Percentiles rank a stretch among this genome's conserved stretches.
phyloP scores from a whole-genome alignment of 2,797 vertebrate species.

The Amazona ochrocephala region DNA sequence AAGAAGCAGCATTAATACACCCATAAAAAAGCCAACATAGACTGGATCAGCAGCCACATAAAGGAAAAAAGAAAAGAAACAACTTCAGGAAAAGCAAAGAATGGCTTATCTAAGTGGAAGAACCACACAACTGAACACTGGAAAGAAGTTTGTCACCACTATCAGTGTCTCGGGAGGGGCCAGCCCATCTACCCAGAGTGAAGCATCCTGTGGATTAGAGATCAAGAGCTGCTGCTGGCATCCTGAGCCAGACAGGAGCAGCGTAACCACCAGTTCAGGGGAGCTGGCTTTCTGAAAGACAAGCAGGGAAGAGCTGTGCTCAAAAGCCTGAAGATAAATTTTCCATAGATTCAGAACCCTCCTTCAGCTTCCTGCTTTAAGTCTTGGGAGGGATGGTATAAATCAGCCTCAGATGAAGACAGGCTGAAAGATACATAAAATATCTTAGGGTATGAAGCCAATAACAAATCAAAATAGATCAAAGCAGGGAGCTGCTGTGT shows the following conservation, averaged over 20 bases:
- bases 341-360: background rate
- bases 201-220: background rate
- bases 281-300: background rate
- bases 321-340: background rate
- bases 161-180: background rate
- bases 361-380: background rate
- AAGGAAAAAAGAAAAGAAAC: background rate
- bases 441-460: background rate
- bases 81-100: constrained; percentile 12
- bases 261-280: accelerated
- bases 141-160: background rate
- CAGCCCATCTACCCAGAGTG: background rate
- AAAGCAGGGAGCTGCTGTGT: background rate
- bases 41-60: background rate
- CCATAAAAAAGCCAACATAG: background rate
- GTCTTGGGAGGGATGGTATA: background rate
- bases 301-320: background rate
- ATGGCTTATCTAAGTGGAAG: constrained; percentile 3
- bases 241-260: background rate
- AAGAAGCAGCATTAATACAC: background rate
- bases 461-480: background rate
- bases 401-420: background rate
- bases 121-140: background rate
- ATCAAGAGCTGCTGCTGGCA: background rate
- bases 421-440: background rate